These are phyloP conservation scores for Sphaerodactylus townsendi DNA, from an alignment of 2,113 vertebrate species.

Conservation along the genomic window DNA sequence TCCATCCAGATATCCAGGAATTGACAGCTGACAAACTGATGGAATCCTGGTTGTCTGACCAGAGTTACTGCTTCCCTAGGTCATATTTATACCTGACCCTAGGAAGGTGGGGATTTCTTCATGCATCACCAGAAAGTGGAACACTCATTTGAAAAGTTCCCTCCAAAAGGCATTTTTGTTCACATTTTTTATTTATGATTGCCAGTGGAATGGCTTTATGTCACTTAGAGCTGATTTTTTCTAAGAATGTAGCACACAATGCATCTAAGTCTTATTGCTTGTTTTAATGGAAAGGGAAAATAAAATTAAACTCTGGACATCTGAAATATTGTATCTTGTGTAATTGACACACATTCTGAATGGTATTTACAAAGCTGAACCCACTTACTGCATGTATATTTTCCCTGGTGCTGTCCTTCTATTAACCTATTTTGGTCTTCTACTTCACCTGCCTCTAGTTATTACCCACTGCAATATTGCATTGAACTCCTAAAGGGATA, in stretches of 20 bases:
- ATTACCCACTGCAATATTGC: slow-evolving; percentile 11
- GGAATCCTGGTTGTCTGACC: too few relatives aligned
- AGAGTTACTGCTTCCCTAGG: too few relatives aligned
- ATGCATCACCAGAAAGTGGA: too few relatives aligned
- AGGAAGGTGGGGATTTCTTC: too few relatives aligned
- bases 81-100: too few relatives aligned
- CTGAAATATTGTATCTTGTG: neutral
- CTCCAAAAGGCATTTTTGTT: too few relatives aligned
- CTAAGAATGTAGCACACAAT: neutral
- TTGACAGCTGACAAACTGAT: too few relatives aligned
- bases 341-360: neutral
- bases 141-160: too few relatives aligned
- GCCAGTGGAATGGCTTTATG: neutral
- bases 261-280: neutral
- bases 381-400: neutral
- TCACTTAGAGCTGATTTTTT: neutral
- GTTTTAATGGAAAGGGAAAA: neutral
- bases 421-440: slow-evolving; percentile 15
- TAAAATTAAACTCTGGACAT: neutral
- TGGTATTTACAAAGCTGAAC: neutral
- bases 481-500: slow-evolving; percentile 38
- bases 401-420: slow-evolving; percentile 1
- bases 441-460: slow-evolving; percentile 42
- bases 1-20: too few relatives aligned
- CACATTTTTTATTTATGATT: too few relatives aligned